These are phyloP conservation scores for Tetanocera ferruginea DNA, from an alignment of 2,888 invertebrate species.

Conservation along the genomic window DNA sequence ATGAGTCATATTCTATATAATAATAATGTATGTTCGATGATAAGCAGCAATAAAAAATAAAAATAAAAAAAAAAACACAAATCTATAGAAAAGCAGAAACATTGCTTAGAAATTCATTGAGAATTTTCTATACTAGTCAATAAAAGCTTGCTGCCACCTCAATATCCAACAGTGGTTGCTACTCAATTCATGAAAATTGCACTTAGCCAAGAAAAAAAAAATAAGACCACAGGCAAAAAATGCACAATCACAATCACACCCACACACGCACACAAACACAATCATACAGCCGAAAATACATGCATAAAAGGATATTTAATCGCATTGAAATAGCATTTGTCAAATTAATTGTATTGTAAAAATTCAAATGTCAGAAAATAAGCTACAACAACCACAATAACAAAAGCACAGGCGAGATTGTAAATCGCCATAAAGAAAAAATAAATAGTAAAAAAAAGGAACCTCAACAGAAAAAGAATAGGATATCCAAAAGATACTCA, in stretches of 20 bases:
- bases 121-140: too few relatives aligned
- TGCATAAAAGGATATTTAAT: neutral
- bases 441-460: neutral
- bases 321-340: conserved; percentile 7
- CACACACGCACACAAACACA: neutral
- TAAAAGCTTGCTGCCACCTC: too few relatives aligned
- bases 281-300: neutral
- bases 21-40: too few relatives aligned
- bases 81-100: too few relatives aligned
- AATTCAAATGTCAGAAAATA: neutral
- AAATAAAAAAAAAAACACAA: too few relatives aligned
- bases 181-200: too few relatives aligned
- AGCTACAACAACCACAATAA: conserved; percentile 1
- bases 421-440: neutral
- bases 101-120: too few relatives aligned
- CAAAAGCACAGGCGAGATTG: neutral
- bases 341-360: conserved; percentile 21
- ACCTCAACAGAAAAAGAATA: neutral
- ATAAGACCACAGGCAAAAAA: neutral
- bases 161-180: too few relatives aligned
- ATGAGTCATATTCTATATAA: too few relatives aligned
- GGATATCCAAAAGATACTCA: too few relatives aligned
- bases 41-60: too few relatives aligned
- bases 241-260: neutral
- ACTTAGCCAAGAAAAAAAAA: neutral